Evolutionary conservation across 1,140 invertebrate genomes (phyloP), one percentile per base, ranked within the genome.

Genomic region (Monomorium pharaonis): DNA sequence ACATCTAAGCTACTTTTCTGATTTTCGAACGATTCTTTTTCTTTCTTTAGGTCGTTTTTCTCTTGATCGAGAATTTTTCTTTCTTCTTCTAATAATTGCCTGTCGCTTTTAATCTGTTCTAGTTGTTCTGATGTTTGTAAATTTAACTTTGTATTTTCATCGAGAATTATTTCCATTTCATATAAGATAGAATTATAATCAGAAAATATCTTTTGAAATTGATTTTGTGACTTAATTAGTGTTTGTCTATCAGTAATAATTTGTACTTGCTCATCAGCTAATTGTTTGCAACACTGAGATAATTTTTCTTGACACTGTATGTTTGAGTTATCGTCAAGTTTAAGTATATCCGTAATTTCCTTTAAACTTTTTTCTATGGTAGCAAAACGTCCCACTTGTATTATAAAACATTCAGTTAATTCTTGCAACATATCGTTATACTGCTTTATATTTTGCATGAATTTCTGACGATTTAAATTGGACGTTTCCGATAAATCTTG

Each of bases 361-460:
- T 92, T 91, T 16, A 93, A 77, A 65, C 75, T 77, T 63, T 91
- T 81, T 85, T 92, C 89, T 44, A 93, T 88, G 16, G 33, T 14
- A 16, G 83, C 56, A 58, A 86, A 91, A 2, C 83, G 90, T 47
- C 70, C 67, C 37, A 80, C 83, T 69, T 93, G 91, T 2, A 37
- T 51, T 21, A 85, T 33, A 47, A 90, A 92, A 87, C 84, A 93
- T 83, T 86, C 67, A 0, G 92, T 91, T 0, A 96, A 78, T 62
- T 95, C 92, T 69, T 94, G 94, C 5, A 96, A 84, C 16, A 93
- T 95, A 27, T 93, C 89, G 70, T 95, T 94, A 78, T 96, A 96
- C 1, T 95, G 78, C 70, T 94, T 94, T 9, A 96, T 91, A 62
- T 95, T 95, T 63, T 94, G 63, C 27, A 92, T 81, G 24, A 95